Conservation (phyloP, 2,797 vertebrate species). For the Xyrichtys novacula region DNA sequence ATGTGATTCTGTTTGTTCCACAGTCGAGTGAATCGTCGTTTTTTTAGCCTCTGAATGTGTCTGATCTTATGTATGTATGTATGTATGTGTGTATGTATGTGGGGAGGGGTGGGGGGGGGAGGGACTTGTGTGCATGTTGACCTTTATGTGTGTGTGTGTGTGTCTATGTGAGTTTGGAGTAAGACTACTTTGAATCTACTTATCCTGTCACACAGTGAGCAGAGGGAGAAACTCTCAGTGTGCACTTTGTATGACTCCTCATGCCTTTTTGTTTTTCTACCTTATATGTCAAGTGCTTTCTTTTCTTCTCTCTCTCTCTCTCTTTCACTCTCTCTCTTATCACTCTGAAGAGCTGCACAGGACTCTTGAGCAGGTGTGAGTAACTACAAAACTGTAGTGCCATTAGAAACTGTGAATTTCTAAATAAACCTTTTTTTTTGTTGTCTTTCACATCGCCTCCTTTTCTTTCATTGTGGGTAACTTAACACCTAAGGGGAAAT, state of each 20-base stretch:
- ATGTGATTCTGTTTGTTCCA: slow-evolving; percentile 62
- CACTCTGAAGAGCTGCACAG: slow-evolving; percentile 83
- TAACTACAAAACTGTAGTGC: slow-evolving; percentile 96
- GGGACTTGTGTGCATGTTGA: slow-evolving; percentile 28
- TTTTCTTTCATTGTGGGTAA: too few species aligned
- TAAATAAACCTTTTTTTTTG: slow-evolving; percentile 97
- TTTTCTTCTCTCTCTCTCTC: slow-evolving; percentile 62
- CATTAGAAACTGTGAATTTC: slow-evolving; percentile 99
- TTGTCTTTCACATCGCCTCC: slow-evolving; percentile 77
- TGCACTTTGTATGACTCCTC: slow-evolving; percentile 92
- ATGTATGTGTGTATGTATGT: slow-evolving; percentile 57
- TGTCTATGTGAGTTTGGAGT: slow-evolving; percentile 63
- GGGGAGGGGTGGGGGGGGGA: too few species aligned
- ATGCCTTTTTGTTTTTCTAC: slow-evolving; percentile 86
- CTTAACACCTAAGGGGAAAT: too few species aligned
- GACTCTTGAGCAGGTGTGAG: slow-evolving; percentile 86
- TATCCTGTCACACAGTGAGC: slow-evolving; percentile 59
- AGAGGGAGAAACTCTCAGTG: slow-evolving; percentile 83
- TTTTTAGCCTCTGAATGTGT: slow-evolving; percentile 57
- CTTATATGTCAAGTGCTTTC: slow-evolving; percentile 90
- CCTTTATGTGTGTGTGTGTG: slow-evolving; percentile 38
- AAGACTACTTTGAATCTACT: slow-evolving; percentile 70
- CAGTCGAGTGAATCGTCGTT: slow-evolving; percentile 44
- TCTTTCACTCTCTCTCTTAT: slow-evolving; percentile 63
- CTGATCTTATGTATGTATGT: slow-evolving; percentile 36